Base-by-base conservation (phyloP, 1,140 invertebrate species). In the Teleopsis dalmanni region DNA sequence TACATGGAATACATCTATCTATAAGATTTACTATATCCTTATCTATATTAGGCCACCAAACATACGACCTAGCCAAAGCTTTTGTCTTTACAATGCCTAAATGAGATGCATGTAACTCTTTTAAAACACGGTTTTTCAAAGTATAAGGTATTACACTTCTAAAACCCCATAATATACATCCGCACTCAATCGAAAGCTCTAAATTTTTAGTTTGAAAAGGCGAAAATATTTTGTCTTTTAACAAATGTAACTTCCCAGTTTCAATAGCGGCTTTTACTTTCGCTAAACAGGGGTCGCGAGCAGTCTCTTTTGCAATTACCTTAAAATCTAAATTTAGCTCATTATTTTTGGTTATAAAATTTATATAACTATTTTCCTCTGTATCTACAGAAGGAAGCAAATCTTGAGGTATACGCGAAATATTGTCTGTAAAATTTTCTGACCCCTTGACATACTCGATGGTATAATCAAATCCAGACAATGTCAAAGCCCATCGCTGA, bases 401-500 rank as follows among this genome's bases (percentile, higher is more conserved):
- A 4, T 14, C 11, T 43, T 43, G 25, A 16, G 41, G 41, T 26
- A 43, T 43, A 16, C 27, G 26, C 18, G 44, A 46, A 13, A 47
- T 4, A 23, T 26, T 25, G 10, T 47, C 19, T 6, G 36, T 35
- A 25, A 18, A 4, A 23, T 36, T 23, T 22, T 16, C 13, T 9
- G 29, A 35, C 55, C 50, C 16, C 37, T 41, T 41, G 8, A 41
- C 38, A 26, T 41, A 21, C 25, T 41, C 38, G 21, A 41, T 21
- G 11, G 38, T 40, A 47, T 54, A 62, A 27, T 58, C 42, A 43
- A 47, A 63, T 10, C 25, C 48, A 7, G 50, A 42, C 3, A 60
- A 48, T 21, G 54, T 56, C 6, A 62, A n/a, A 10, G 58, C 56
- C 46, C 56, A 60, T 31, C 58, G 29, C 35, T 75, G 71, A 14